phyloP scores from a whole-genome alignment of 1,140 invertebrate species.

The Drosophila teissieri region DNA sequence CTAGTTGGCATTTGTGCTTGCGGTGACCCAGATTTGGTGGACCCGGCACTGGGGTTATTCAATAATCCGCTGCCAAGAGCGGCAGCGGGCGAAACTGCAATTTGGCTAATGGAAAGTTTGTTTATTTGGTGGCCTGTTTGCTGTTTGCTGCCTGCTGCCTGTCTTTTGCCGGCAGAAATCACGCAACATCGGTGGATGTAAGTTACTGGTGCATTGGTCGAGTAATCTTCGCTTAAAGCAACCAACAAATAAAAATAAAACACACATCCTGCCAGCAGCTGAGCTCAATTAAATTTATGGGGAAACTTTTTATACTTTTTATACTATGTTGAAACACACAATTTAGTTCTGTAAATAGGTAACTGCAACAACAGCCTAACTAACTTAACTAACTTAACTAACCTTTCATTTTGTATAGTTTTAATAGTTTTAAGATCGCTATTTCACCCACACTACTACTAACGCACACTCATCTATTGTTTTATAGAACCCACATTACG shows the following conservation, averaged over 20 bases:
- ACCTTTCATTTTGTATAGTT: not conserved
- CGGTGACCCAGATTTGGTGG: constrained; percentile 42
- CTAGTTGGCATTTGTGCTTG: constrained; percentile 8
- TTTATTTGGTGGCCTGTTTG: constrained; percentile 35
- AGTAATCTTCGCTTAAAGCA: constrained; percentile 18
- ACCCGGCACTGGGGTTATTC: constrained; percentile 52
- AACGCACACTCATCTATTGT: constrained; percentile 10
- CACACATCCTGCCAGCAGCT: not conserved
- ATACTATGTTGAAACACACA: not conserved
- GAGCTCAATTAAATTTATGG: constrained; percentile 19
- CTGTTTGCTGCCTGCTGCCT: not conserved
- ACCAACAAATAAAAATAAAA: not conserved
- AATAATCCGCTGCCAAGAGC: constrained; percentile 56
- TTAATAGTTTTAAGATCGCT: constrained; percentile 5
- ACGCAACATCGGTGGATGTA: constrained; percentile 65
- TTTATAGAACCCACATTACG: not conserved
- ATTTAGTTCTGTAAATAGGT: too few relatives aligned
- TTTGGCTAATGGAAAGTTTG: constrained; percentile 72
- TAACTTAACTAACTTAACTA: too few relatives aligned
- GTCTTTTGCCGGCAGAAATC: constrained; percentile 35
- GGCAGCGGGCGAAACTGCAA: constrained; percentile 52
- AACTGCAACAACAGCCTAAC: constrained; percentile 19
- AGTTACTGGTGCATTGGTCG: constrained; percentile 55
- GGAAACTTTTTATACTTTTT: too few relatives aligned
- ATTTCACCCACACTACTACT: constrained; percentile 4